A percentile compares a stretch with the other conserved stretches of the same genome.
Conservation (phyloP, 2,797 vertebrate species). For the Cephalopachus bancanus region DNA sequence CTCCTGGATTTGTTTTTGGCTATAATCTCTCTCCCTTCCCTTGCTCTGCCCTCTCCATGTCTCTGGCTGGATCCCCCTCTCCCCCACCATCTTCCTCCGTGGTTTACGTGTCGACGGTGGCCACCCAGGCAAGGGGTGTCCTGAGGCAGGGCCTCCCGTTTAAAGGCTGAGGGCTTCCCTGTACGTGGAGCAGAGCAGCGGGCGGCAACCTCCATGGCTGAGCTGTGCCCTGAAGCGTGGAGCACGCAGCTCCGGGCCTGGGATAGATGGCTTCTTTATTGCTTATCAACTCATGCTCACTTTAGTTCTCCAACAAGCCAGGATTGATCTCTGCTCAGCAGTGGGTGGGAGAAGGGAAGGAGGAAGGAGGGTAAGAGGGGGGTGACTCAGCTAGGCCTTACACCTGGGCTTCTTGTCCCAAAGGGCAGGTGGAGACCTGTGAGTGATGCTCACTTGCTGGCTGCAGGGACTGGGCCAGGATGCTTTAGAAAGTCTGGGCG, state of each 20-base stretch:
- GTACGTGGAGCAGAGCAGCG: background rate
- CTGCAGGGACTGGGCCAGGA: background rate
- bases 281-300: conserved; percentile 37
- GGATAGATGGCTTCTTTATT: background rate
- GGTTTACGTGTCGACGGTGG: background rate
- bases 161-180: background rate
- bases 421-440: background rate
- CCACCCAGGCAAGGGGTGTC: background rate
- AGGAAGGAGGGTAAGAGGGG: background rate
- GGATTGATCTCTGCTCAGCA: background rate
- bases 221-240: background rate
- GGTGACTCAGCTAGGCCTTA: background rate
- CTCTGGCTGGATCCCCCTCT: background rate
- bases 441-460: background rate
- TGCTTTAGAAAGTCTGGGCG: background rate
- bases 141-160: background rate
- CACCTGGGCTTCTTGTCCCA: background rate
- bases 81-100: background rate
- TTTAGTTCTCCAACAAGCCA: conserved; percentile 12
- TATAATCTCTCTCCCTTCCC: background rate
- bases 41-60: background rate
- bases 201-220: background rate
- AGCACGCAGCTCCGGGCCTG: background rate
- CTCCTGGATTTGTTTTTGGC: background rate
- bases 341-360: background rate